Conservation (phyloP, 2,888 invertebrate genomes). For the Lasiommata megera region DNA sequence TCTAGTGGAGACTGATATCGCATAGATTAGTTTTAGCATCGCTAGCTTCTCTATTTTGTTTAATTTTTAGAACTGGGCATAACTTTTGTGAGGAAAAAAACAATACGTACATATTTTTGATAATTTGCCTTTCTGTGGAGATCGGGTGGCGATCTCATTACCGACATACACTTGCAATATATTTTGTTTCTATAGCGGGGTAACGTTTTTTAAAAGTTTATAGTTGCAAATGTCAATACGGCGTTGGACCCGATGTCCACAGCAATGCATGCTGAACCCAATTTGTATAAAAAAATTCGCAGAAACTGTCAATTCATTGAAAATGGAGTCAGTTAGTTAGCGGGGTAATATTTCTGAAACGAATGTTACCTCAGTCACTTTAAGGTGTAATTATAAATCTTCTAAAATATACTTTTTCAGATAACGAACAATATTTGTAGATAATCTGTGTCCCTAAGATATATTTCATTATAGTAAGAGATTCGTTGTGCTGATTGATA, state of each 20-base stretch:
- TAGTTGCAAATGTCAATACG: conserved; percentile 19
- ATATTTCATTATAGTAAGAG: conserved; percentile 52
- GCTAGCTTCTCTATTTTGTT: conserved; percentile 77
- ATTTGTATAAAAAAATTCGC: conserved; percentile 50
- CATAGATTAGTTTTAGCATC: conserved; percentile 81
- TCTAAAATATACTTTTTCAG: conserved; percentile 63
- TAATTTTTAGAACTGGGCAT: conserved; percentile 66
- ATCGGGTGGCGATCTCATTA: conserved; percentile 32
- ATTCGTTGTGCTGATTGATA: conserved; percentile 72
- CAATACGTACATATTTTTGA: conserved; percentile 62
- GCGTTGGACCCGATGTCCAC: conserved; percentile 46
- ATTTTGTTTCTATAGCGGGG: conserved; percentile 15
- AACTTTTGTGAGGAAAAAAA: conserved; percentile 49
- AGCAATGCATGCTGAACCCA: conserved; percentile 51
- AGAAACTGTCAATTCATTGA: conserved; percentile 74
- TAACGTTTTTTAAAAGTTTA: conserved; percentile 28
- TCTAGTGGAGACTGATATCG: conserved; percentile 81
- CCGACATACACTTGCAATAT: conserved; percentile 14
- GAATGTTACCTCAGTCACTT: conserved; percentile 56
- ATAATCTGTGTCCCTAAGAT: conserved; percentile 68
- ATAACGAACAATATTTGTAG: conserved; percentile 62
- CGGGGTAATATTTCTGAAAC: conserved; percentile 50
- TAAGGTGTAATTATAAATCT: conserved; percentile 57
- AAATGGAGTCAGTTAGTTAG: conserved; percentile 72
- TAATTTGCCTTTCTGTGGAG: conserved; percentile 62